These are phyloP conservation scores for Pseudoips prasinana DNA, from an alignment of 2,888 invertebrate genomes.

Conservation along the genomic window DNA sequence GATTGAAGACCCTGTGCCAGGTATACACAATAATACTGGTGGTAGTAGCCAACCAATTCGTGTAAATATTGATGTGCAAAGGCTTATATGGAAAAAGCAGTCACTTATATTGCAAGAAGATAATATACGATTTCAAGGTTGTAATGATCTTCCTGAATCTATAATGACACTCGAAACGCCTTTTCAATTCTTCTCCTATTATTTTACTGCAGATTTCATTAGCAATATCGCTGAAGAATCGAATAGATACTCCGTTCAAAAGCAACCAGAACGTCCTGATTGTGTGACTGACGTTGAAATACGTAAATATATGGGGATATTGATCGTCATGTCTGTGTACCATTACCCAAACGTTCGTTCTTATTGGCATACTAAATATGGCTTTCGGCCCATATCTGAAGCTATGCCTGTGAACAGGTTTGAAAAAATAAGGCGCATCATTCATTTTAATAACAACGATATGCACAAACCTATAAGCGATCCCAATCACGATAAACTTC, in stretches of 20 bases:
- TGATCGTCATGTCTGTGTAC: conserved; percentile 10
- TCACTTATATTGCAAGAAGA: no score
- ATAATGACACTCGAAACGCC: conserved; percentile 9
- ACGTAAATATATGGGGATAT: conserved; percentile 8
- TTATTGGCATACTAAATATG: conserved; percentile 19
- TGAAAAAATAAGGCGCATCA: conserved; percentile 14
- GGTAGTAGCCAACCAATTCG: no score
- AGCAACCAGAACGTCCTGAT: conserved; percentile 8
- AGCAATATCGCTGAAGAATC: conserved; percentile 11
- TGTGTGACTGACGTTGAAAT: conserved; percentile 7
- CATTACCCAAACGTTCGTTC: conserved; percentile 9
- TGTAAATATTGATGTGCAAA: no score
- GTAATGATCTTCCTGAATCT: conserved; percentile 3
- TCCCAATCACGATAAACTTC: no score
- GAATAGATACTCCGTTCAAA: conserved; percentile 13
- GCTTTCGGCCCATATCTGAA: conserved; percentile 20
- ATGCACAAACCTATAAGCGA: no score
- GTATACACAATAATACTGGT: no score
- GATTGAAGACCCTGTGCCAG: no score
- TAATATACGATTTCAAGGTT: conserved; percentile 6
- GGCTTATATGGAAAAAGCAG: no score
- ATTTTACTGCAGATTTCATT: conserved; percentile 9
- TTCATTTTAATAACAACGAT: no score
- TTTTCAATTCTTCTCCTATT: conserved; percentile 5
- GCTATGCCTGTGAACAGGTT: conserved; percentile 25